Evolutionary conservation across 2,113 vertebrate species (phyloP), one percentile per base, ranked within the genome.

Genomic region (Chloropsis hardwickii): DNA sequence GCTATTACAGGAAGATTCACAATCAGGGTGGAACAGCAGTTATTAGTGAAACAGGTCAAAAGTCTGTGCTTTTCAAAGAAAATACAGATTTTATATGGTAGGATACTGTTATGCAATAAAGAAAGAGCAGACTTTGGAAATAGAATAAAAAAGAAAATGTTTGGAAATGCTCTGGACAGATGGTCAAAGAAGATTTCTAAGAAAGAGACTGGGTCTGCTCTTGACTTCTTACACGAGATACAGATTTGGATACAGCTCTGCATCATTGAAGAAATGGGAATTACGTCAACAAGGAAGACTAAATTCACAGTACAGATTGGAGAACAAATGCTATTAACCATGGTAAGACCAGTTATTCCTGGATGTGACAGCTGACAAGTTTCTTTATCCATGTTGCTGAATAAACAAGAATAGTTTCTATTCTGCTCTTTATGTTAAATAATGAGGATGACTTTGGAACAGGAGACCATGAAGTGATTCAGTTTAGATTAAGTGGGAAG

Each of bases 21-120:
- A 58, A 93, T 85, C 33, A 82, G 39, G 51, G 86, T 83, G 71
- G 60, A 95, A 93, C 4, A 2, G 71, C 77, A 96, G 78, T 86
- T 93, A 88, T 35, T 82, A 86, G 6, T 81, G 90, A 88, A 95
- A 83, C 35, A 37, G 37, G 71, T 78, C 92, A 90, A 88, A 92
- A 58, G 88, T 88, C 82, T 44, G 47, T 42, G 17, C 64, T 93
- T 66, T 80, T 90, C 64, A 83, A 80, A 74, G 47, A 77, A 93
- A 92, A 88, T n/a, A 57, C 0, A 1, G 19, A 20, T 37, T 88
- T 86, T 82, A 54, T 70, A 58, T 2, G 21, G 47, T 33, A 86
- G 39, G 39, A 77, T 25, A 66, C 39, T 67, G 39, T 28, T 62
- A 83, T 0, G 4, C 64, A 90, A 29, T 62, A 83, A 90, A 24